Base-by-base conservation (phyloP, 2,797 vertebrate species). In the Diceros bicornis region DNA sequence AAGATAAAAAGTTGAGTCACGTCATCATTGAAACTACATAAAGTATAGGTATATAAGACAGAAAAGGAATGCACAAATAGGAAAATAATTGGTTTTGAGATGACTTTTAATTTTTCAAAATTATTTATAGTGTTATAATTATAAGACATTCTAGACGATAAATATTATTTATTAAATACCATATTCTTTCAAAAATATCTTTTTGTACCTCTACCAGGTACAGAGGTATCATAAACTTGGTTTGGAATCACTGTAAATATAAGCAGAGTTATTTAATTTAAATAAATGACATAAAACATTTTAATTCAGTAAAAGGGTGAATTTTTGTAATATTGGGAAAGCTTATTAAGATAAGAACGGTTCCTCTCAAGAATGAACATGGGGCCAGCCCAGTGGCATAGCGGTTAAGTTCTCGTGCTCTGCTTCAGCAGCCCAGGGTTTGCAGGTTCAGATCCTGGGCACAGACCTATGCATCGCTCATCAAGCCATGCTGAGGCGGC, bases 161-260 rank as follows among this genome's bases (percentile, higher is more conserved):
- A 81, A 68, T 72, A 68, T 66, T 88, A 81, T 69, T 95, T 94
- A 81, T 77, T 82, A 97, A 94, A 83, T 83, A n/a, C 6, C 12
- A 29, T 25, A 10, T 92, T 81, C 17, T 93, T 89, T 89, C 21
- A 62, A 92, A 88, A 89, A 74, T 82, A 68, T 79, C 16, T 71
- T 94, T 72, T 66, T 89, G 9, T 81, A 18, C 7, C 64, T 88
- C 61, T 68, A 72, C 32, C 4, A 68, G 29, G 2, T 25, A 90
- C 18, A 78, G 37, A 95, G 4, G 14, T 69, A 69, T 52, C 75
- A 79, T 32, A 89, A 62, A 62, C 59, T 34, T 50, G 81, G 29
- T 55, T 95, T 94, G 32, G 44, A 81, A 71, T 52, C 34, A n/a
- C 37, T 85, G 21, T 10, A 21, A 17, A 61, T 59, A 68, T 61